A percentile compares a stretch with the other conserved stretches of the same genome.
These are phyloP conservation scores for Poecile atricapillus DNA, from an alignment of 2,113 vertebrate species.

Conservation along the genomic window DNA sequence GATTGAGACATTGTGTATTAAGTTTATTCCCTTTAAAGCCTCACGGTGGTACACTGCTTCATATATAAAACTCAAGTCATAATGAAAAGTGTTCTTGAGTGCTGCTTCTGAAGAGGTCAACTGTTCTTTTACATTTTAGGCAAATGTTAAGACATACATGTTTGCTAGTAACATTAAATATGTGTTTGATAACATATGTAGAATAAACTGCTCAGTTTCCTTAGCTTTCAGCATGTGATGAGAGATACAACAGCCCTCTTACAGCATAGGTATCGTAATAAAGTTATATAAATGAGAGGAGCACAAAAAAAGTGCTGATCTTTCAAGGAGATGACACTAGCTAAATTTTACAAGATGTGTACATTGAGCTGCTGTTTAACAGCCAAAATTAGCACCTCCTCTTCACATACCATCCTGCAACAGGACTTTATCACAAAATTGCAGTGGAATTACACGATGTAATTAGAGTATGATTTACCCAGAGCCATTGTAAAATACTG, in stretches of 20 bases:
- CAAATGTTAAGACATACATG: neutral
- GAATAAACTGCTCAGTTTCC: neutral
- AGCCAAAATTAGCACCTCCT: neutral
- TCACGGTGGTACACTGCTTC: neutral
- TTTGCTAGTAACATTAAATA: neutral
- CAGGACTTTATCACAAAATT: neutral
- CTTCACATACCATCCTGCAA: neutral
- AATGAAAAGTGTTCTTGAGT: neutral
- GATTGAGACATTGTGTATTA: neutral
- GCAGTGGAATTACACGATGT: fast-evolving
- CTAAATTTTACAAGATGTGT: neutral
- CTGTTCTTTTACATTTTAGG: neutral
- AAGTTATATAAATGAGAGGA: neutral
- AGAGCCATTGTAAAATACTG: neutral
- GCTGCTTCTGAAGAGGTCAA: neutral
- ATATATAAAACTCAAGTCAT: neutral
- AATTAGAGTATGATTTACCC: neutral
- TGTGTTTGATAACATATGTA: neutral
- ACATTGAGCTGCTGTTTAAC: neutral
- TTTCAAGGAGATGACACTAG: neutral
- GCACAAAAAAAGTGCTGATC: neutral
- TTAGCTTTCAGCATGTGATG: neutral
- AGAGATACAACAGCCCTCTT: neutral
- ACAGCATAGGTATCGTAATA: neutral
- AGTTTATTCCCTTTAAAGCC: neutral